Base-by-base conservation (phyloP, 2,888 invertebrate species). In the Malachius bipustulatus region DNA sequence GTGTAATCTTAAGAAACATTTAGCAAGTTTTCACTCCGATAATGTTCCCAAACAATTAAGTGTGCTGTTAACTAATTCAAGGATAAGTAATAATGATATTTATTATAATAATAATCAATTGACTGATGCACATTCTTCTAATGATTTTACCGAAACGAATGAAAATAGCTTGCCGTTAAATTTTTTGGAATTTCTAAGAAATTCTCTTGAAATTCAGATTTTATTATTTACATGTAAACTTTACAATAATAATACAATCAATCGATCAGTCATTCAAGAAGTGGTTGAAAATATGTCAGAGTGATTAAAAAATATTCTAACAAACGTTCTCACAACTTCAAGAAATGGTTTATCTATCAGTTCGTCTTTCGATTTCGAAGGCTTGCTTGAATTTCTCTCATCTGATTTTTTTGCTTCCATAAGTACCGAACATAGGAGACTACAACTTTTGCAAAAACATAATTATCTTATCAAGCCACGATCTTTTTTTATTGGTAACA, bases 1-100 rank as follows among this genome's bases (percentile, higher is more conserved):
- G 10, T 37, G 39, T 14, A 16, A 32, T 26, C 32, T 32, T 28
- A 26, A 33, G 36, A 36, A 31, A 31, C 43, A 43, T 35, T 8
- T 32, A 29, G 26, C 19, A 30, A 32, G 35, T 13, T 35, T 32
- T 14, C 15, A 26, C 2, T n/a, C n/a, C n/a, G n/a, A n/a, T n/a
- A n/a, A n/a, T n/a, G n/a, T n/a, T n/a, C n/a, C n/a, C n/a, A n/a
- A n/a, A n/a, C n/a, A n/a, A n/a, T n/a, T n/a, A n/a, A n/a, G n/a
- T n/a, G n/a, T n/a, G n/a, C n/a, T n/a, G n/a, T n/a, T n/a, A n/a
- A n/a, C n/a, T n/a, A n/a, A n/a, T n/a, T n/a, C n/a, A n/a, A n/a
- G n/a, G n/a, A n/a, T n/a, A n/a, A n/a, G n/a, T n/a, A n/a, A n/a
- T n/a, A n/a, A n/a, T n/a, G n/a, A n/a, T n/a, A n/a, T n/a, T n/a